These are phyloP conservation scores for Scaptomyza polygonia DNA, from an alignment of 2,888 invertebrate species.

Conservation along the genomic window DNA sequence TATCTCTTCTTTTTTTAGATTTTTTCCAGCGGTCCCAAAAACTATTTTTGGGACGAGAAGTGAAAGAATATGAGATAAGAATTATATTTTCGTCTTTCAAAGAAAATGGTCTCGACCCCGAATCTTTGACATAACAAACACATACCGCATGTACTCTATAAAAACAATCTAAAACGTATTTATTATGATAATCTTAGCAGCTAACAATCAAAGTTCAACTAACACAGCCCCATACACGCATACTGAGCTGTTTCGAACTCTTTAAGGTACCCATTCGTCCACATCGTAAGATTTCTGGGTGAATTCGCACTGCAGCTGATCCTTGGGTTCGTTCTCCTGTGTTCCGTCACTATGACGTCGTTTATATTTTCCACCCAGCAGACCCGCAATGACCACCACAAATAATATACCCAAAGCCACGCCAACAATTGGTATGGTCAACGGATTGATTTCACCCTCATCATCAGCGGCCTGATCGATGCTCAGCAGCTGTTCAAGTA, in stretches of 20 bases:
- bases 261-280: conserved; percentile 67
- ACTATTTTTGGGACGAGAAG: background rate
- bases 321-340: conserved; percentile 23
- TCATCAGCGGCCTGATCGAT: conserved; percentile 63
- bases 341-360: conserved; percentile 24
- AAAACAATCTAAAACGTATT: conserved; percentile 34
- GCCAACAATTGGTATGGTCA: conserved; percentile 64
- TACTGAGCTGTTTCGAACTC: background rate
- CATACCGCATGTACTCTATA: background rate
- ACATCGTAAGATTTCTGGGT: conserved; percentile 62
- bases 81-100: background rate
- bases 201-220: conserved; percentile 52
- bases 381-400: conserved; percentile 45
- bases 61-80: background rate
- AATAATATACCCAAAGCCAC: conserved; percentile 52
- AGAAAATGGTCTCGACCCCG: background rate
- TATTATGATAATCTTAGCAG: conserved; percentile 42
- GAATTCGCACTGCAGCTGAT: conserved; percentile 59
- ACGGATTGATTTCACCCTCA: conserved; percentile 56
- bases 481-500: conserved; percentile 52
- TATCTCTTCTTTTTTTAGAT: background rate
- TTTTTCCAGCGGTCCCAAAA: background rate
- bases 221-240: conserved; percentile 57
- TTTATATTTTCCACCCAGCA: conserved; percentile 32
- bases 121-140: background rate